Evolutionary conservation across 2,113 vertebrate genomes (phyloP).

Genomic region (Rhagologus leucostigma): DNA sequence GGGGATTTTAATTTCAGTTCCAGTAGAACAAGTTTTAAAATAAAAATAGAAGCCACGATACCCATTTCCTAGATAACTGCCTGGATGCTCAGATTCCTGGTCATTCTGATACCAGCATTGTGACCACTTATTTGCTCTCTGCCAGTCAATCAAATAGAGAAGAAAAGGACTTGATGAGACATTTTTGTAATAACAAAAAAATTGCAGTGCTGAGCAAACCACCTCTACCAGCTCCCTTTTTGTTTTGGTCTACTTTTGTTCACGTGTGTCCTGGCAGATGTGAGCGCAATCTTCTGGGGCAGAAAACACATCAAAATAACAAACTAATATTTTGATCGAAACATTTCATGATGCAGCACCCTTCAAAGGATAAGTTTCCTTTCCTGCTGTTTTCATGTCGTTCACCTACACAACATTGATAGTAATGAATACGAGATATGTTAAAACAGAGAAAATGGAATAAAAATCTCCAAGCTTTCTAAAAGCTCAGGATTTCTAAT

Average conservation of each 20-base stretch:
- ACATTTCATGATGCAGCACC: neutral
- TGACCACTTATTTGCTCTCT: neutral
- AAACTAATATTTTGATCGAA: neutral
- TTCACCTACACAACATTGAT: neutral
- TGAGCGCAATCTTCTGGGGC: neutral
- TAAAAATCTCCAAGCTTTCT: neutral
- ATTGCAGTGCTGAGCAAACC: neutral
- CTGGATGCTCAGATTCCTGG: neutral
- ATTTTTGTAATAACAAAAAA: neutral
- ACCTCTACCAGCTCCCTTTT: neutral
- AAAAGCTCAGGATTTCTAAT: neutral
- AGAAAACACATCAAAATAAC: neutral
- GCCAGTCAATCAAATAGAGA: neutral
- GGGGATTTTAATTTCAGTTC: neutral
- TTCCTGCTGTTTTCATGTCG: neutral
- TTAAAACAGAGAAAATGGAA: neutral
- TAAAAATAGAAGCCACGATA: neutral
- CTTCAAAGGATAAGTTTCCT: neutral
- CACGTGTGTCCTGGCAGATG: fast-evolving
- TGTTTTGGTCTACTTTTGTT: neutral
- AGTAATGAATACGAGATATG: fast-evolving
- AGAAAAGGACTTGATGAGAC: neutral
- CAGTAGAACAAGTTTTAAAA: neutral
- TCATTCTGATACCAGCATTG: neutral
- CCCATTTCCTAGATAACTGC: neutral